Evolutionary conservation across 1,140 invertebrate genomes (phyloP).

Genomic region (Dendrolimus punctatus): DNA sequence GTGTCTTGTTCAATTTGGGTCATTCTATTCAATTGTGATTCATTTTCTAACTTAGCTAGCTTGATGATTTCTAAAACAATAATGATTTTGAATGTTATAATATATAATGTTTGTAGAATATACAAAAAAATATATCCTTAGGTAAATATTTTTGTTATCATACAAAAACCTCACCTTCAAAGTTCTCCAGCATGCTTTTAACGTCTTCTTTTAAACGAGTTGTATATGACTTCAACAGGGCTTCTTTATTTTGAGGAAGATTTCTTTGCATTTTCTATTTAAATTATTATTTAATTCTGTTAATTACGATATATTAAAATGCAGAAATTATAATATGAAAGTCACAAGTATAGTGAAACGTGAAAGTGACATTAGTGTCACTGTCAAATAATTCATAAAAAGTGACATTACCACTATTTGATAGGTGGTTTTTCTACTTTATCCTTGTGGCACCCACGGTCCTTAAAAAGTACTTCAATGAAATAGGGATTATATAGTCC

Average conservation of each 20-base stretch:
- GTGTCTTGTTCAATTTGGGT: conserved; percentile 96
- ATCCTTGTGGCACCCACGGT: too few species aligned
- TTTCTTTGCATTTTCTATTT: conserved; percentile 70
- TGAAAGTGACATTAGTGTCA: too few species aligned
- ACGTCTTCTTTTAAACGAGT: conserved; percentile 95
- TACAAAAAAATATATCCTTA: background rate
- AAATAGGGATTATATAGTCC: too few species aligned
- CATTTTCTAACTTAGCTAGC: conserved; percentile 92
- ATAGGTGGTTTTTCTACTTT: too few species aligned
- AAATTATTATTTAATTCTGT: too few species aligned
- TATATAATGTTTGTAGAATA: background rate
- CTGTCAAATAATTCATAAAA: too few species aligned
- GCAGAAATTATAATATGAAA: too few species aligned
- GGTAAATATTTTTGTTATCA: background rate
- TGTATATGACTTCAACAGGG: conserved; percentile 93
- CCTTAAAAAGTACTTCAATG: too few species aligned
- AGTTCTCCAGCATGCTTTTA: conserved; percentile 97
- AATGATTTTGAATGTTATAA: background rate
- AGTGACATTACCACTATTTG: too few species aligned
- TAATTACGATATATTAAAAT: too few species aligned
- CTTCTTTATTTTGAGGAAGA: conserved; percentile 94
- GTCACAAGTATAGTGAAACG: too few species aligned
- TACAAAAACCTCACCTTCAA: conserved; percentile 79
- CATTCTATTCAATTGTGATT: conserved; percentile 88
- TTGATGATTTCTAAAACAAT: conserved; percentile 90